Percentiles rank a stretch among this genome's conserved stretches.
Conservation (phyloP, 2,888 invertebrate genomes). For the Trilocha varians region DNA sequence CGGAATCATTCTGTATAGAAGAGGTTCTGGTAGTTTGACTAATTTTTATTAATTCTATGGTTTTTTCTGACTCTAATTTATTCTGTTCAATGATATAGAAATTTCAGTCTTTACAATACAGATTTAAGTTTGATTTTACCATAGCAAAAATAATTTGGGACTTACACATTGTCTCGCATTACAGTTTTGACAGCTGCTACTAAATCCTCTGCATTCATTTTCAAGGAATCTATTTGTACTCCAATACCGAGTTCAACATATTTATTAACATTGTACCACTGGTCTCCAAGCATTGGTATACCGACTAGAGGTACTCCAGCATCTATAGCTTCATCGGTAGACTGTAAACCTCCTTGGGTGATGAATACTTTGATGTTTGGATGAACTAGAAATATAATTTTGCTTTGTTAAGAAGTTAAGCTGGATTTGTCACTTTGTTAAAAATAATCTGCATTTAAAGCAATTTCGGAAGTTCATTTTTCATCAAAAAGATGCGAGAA, state of each 20-base stretch:
- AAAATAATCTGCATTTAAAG: no score
- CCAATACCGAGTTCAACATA: slow-evolving; percentile 20
- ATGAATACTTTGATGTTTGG: slow-evolving; percentile 48
- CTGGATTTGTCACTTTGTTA: no score
- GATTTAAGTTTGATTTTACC: background rate
- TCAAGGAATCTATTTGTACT: slow-evolving; percentile 13
- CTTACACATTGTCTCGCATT: background rate
- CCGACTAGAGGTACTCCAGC: slow-evolving; percentile 38
- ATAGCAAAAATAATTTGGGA: background rate
- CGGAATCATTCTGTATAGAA: no score
- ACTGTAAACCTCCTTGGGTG: slow-evolving; percentile 49
- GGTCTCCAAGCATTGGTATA: slow-evolving; percentile 44
- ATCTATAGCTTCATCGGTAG: slow-evolving; percentile 43
- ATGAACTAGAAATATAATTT: slow-evolving; percentile 32
- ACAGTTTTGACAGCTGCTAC: slow-evolving; percentile 11
- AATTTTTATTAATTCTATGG: no score
- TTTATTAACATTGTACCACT: slow-evolving; percentile 22
- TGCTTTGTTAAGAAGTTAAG: no score
- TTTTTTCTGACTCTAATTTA: no score
- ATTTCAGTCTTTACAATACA: no score
- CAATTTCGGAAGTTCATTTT: no score
- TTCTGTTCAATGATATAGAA: no score
- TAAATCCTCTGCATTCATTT: slow-evolving; percentile 15
- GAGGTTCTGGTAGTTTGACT: no score
- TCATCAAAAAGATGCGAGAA: no score